Conservation (phyloP, 2,113 vertebrate genomes). For the Nipponia nippon region DNA sequence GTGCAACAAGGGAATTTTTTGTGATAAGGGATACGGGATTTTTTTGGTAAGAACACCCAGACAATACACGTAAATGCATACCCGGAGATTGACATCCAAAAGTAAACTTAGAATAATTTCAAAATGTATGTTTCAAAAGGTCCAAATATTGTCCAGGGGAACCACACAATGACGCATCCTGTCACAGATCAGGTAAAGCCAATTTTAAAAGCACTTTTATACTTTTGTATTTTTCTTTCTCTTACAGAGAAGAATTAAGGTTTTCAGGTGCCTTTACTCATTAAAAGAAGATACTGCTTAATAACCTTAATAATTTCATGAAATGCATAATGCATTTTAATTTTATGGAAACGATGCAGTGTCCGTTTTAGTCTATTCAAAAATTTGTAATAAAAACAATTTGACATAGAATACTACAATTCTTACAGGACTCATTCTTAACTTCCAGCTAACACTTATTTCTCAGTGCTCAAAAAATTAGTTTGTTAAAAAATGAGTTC, state of each 20-base stretch:
- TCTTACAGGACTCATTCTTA: not conserved
- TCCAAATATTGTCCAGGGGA: not conserved
- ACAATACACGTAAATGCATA: not conserved
- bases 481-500: not conserved
- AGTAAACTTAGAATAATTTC: not conserved
- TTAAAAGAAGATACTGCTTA: not conserved
- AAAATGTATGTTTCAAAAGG: not conserved
- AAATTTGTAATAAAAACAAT: not conserved
- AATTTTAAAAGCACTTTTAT: not conserved
- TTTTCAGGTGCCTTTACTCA: not conserved
- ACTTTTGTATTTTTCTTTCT: not conserved
- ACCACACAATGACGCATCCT: not conserved
- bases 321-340: not conserved
- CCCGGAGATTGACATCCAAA: not conserved
- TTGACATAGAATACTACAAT: not conserved
- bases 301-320: not conserved
- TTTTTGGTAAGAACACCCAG: not conserved
- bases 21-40: not conserved
- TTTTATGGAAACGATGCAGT: not conserved
- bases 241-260: not conserved
- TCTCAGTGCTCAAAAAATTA: not conserved
- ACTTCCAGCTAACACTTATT: not conserved
- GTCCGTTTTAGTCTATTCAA: not conserved
- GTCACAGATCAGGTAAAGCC: not conserved
- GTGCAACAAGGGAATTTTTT: not conserved